Evolutionary conservation across 1,140 invertebrate species (phyloP), one percentile per base, ranked within the genome.

Genomic region (Marisa cornuarietis): DNA sequence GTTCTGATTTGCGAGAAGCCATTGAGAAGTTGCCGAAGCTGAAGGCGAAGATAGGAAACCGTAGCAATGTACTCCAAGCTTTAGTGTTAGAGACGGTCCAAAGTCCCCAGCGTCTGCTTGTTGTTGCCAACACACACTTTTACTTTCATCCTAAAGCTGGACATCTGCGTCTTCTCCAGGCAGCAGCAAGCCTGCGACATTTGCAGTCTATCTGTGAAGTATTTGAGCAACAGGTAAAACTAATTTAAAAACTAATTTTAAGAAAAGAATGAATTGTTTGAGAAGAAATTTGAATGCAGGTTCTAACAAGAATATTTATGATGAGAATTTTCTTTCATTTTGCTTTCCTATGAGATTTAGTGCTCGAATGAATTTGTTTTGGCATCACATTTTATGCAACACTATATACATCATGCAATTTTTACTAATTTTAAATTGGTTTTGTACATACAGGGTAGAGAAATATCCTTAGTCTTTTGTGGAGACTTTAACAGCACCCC

Each of bases 141-240:
- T 98, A 96, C 90, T 98, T 97, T 88, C 95, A 96, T 88, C 96
- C 96, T 5, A 94, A 95, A 90, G 95, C 96, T 13, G 94, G 96
- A 91, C 95, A 97, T 87, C 95, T 98, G 84, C 91, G 97, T 83
- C 90, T 98, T 7, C 88, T 98, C 58, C 93, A 94, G 86, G 88
- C 88, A 26, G 86, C 88, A 0, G 72, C 85, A 16, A 84, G 84
- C 52, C 76, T 90, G 51, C 71, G 85, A 42, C 86, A 87, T 81
- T 26, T 89, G 51, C 75, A 87, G 72, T 65, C 80, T 54, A 58
- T 89, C 14, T 80, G 85, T 74, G 26, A 85, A 51, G 65, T 76
- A 20, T 87, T 88, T 78, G 82, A 75, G 26, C 79, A 85, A 71
- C 71, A 90, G 86, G 89, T 90, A 68, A 52, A 77, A 75, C 14